Percentiles rank a stretch among this genome's conserved stretches.
phyloP scores from a whole-genome alignment of 1,140 invertebrate genomes.

The Mizuhopecten yessoensis region DNA sequence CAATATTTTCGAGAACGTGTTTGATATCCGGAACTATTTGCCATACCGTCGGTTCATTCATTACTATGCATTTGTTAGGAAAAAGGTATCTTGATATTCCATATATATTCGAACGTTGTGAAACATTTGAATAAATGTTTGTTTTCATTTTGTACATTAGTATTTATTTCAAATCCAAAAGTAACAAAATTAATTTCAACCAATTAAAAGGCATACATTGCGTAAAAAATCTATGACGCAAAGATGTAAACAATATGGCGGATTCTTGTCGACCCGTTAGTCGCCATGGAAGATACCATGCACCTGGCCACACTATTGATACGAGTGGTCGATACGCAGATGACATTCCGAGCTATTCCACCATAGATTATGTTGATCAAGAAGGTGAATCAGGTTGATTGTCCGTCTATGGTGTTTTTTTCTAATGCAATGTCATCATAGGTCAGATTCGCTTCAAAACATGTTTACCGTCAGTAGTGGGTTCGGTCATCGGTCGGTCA shows the following conservation, averaged over 20 bases:
- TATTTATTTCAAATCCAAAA: background rate
- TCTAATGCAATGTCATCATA: background rate
- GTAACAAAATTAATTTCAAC: background rate
- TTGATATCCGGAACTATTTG: background rate
- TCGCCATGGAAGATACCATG: slow-evolving; percentile 68
- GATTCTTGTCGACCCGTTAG: slow-evolving; percentile 69
- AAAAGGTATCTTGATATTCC: too few species aligned
- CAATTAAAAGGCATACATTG: background rate
- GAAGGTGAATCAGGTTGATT: slow-evolving; percentile 51
- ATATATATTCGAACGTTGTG: too few species aligned
- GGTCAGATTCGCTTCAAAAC: slow-evolving; percentile 20
- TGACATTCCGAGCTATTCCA: slow-evolving; percentile 55
- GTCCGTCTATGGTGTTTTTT: background rate
- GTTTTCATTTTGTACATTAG: background rate
- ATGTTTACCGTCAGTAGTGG: too few species aligned
- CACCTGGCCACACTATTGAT: slow-evolving; percentile 50
- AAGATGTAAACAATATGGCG: slow-evolving; percentile 67
- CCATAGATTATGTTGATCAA: slow-evolving; percentile 58
- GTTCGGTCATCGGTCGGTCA: background rate
- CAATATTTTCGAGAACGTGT: too few species aligned
- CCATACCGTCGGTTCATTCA: background rate
- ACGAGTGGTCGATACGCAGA: slow-evolving; percentile 52
- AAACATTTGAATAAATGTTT: background rate
- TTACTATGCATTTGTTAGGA: background rate
- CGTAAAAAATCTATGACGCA: slow-evolving; percentile 4